phyloP scores from a whole-genome alignment of 2,888 invertebrate species.

The Drosophila aldrichi region DNA sequence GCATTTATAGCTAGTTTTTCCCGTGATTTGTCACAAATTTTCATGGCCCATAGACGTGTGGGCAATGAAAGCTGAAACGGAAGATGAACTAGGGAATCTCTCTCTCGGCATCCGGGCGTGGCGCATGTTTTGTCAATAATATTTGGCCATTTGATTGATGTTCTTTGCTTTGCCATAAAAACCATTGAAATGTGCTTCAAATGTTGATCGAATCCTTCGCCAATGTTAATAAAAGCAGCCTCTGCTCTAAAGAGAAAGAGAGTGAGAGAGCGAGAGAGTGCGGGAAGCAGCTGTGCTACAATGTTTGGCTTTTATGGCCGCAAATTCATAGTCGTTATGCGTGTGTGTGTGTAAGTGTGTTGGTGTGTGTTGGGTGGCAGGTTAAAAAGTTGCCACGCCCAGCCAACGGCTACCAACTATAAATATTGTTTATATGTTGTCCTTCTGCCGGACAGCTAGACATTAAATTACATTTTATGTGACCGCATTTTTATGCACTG shows the following conservation, averaged over 20 bases:
- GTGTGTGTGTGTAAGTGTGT: neutral
- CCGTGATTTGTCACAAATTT: conserved; percentile 45
- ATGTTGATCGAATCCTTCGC: conserved; percentile 52
- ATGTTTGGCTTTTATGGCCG: conserved; percentile 72
- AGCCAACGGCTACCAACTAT: conserved; percentile 34
- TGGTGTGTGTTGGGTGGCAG: neutral
- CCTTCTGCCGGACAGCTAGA: conserved; percentile 8
- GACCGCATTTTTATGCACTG: conserved; percentile 25
- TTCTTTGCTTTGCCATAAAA: conserved; percentile 65
- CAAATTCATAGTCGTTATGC: conserved; percentile 67
- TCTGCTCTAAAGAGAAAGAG: conserved; percentile 1
- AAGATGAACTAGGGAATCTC: conserved; percentile 24
- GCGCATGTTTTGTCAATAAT: conserved; percentile 77
- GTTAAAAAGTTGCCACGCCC: conserved; percentile 24
- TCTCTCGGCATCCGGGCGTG: conserved; percentile 35
- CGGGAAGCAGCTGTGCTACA: conserved; percentile 46
- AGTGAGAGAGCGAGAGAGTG: neutral
- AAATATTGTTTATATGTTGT: conserved; percentile 50
- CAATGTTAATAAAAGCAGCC: conserved; percentile 29
- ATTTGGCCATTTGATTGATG: conserved; percentile 76
- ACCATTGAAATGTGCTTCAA: conserved; percentile 77
- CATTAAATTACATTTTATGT: conserved; percentile 53
- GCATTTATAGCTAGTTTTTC: conserved; percentile 26
- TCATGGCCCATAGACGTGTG: conserved; percentile 35
- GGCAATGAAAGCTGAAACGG: conserved; percentile 12